Percentiles rank a stretch among this genome's conserved stretches.
Evolutionary conservation across 2,797 vertebrate genomes (phyloP).

Genomic region (Pristis pectinata): DNA sequence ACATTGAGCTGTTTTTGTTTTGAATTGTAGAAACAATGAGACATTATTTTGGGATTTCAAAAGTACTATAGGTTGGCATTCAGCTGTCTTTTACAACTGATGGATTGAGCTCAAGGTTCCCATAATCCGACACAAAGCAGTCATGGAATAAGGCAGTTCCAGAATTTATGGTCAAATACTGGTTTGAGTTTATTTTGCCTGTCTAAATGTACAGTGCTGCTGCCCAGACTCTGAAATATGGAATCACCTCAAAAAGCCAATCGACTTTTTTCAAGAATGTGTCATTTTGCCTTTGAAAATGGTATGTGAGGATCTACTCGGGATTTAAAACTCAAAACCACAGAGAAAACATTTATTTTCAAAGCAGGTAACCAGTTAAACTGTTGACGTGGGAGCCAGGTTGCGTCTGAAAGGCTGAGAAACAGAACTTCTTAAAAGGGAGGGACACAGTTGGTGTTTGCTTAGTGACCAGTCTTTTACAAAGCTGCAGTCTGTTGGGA

Average conservation of each 20-base stretch:
- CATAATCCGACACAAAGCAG: not conserved
- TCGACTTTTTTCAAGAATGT: not conserved
- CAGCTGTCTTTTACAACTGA: not conserved
- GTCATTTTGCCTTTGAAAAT: not conserved
- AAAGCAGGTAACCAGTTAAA: not conserved
- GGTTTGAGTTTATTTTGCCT: not conserved
- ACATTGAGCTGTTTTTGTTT: not conserved
- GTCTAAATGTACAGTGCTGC: not conserved
- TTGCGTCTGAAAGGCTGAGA: slow-evolving; percentile 40
- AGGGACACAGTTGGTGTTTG: slow-evolving; percentile 40
- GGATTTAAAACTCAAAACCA: not conserved
- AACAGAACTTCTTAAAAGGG: slow-evolving; percentile 42
- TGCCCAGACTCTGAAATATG: not conserved
- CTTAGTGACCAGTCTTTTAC: slow-evolving; percentile 40
- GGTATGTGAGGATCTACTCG: too few relatives aligned
- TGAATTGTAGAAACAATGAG: not conserved
- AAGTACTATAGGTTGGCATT: not conserved
- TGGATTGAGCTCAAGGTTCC: not conserved
- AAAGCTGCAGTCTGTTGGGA: slow-evolving; percentile 39
- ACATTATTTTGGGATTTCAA: slow-evolving; percentile 14
- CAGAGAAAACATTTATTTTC: not conserved
- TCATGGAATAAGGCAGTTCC: not conserved
- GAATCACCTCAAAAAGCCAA: not conserved
- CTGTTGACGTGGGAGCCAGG: not conserved
- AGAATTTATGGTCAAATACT: not conserved